phyloP scores from a whole-genome alignment of 2,797 vertebrate genomes.

The Bradypodion pumilum region DNA sequence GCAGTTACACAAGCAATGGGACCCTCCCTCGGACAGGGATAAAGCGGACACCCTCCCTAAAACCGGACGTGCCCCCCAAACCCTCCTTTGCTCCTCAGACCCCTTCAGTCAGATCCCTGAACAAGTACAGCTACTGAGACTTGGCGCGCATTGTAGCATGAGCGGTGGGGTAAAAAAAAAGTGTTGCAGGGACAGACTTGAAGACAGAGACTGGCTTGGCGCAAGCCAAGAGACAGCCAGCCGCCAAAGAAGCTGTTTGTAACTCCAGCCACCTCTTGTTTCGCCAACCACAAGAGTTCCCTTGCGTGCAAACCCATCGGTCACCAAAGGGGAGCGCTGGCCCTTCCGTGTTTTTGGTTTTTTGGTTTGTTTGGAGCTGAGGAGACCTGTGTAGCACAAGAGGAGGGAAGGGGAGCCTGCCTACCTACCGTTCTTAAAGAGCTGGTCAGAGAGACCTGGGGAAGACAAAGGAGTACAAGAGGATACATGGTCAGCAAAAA shows the following conservation, averaged over 20 bases:
- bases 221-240: slow-evolving; percentile 74
- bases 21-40: slow-evolving; percentile 94
- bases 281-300: slow-evolving; percentile 67
- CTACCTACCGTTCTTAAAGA: slow-evolving; percentile 67
- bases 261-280: slow-evolving; percentile 74
- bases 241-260: slow-evolving; percentile 88
- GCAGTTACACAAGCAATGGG: slow-evolving; percentile 93
- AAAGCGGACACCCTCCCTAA: slow-evolving; percentile 96
- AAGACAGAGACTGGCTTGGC: slow-evolving; percentile 79
- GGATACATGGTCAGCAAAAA: slow-evolving; percentile 75
- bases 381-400: slow-evolving; percentile 74
- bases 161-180: slow-evolving; percentile 64
- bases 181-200: slow-evolving; percentile 65
- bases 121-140: slow-evolving; percentile 96
- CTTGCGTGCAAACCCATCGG: slow-evolving; percentile 51
- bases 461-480: slow-evolving; percentile 6
- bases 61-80: slow-evolving; percentile 98
- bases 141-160: slow-evolving; percentile 56
- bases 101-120: slow-evolving; percentile 91
- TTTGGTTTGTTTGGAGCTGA: slow-evolving; percentile 78
- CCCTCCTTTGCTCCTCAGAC: slow-evolving; percentile 94
- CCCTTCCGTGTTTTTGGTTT: slow-evolving; percentile 80
- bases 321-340: slow-evolving; percentile 80
- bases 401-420: slow-evolving; percentile 62
- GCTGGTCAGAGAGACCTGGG: slow-evolving; percentile 67